phyloP scores from a whole-genome alignment of 2,797 vertebrate species.

The Molossus alvarezi region DNA sequence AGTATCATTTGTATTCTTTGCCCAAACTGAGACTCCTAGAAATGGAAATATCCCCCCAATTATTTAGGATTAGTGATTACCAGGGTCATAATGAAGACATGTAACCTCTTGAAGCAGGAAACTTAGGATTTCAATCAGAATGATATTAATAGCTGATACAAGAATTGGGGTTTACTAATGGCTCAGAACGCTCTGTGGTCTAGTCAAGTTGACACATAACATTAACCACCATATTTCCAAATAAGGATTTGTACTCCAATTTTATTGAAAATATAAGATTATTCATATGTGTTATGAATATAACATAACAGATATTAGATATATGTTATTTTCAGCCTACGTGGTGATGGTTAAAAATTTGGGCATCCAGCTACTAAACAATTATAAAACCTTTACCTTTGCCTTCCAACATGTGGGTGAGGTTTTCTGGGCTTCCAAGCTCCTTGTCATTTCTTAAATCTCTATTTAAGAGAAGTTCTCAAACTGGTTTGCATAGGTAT shows the following conservation, averaged over 20 bases:
- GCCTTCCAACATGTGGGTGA: not conserved
- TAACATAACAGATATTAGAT: not conserved
- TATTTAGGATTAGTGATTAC: not conserved
- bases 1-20: not conserved
- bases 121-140: not conserved
- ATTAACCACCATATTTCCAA: not conserved
- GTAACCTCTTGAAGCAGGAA: not conserved
- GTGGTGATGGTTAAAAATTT: not conserved
- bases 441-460: not conserved
- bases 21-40: not conserved
- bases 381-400: not conserved
- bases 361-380: not conserved
- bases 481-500: not conserved
- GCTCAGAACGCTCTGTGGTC: not conserved
- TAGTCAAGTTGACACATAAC: not conserved
- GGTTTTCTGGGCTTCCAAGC: not conserved
- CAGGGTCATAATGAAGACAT: not conserved
- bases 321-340: not conserved
- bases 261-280: slow-evolving; percentile 8
- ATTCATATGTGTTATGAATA: not conserved
- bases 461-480: not conserved
- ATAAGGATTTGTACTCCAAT: not conserved
- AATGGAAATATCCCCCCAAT: not conserved
- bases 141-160: not conserved
- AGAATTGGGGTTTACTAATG: not conserved